Evolutionary conservation across 1,140 invertebrate genomes (phyloP), one percentile per base, ranked within the genome.

Genomic region (Theocolax elegans): DNA sequence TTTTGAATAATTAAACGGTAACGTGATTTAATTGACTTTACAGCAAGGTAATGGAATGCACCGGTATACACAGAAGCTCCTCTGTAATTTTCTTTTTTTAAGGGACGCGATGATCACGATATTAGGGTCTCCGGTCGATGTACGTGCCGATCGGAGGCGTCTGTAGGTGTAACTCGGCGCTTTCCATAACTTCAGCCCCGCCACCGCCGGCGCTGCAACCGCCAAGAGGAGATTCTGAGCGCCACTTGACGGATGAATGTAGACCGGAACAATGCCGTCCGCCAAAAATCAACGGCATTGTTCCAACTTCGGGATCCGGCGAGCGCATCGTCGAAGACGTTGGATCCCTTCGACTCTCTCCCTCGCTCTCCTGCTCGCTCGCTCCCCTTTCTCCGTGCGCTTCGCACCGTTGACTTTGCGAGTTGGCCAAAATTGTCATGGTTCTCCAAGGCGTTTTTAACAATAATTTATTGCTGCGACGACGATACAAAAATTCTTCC

Each of bases 271-370:
- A 85, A 86, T 86, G 74, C 80, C 68, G 76, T 76, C 71, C 78
- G 79, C 81, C 83, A 86, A 86, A 86, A 86, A 86, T 86, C 83
- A 84, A 84, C 80, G 83, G 79, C 83, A 86, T 86, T 86, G 84
- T 86, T 80, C 80, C 79, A 85, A 86, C 82, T 86, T 84, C 78
- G 73, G 23, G 19, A 51, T n/a, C 72, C 56, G 63, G 65, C 59
- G 59, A 71, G 72, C 49, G 42, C 58, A 66, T 68, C 56, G 44
- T 0, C 23, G 31, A 51, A 25, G 51, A 29, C 51, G n/a, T 31
- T 21, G 23, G 59, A 44, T 59, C 35, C 35, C 17, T n/a, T 9
- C n/a, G 42, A 38, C 6, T 13, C n/a, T 8, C 42, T 9, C 42
- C 42, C 42, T 4, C 17, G 46, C 31, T 35, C 31, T 4, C 31